phyloP scores from a whole-genome alignment of 2,113 vertebrate species.

The Mohoua ochrocephala region DNA sequence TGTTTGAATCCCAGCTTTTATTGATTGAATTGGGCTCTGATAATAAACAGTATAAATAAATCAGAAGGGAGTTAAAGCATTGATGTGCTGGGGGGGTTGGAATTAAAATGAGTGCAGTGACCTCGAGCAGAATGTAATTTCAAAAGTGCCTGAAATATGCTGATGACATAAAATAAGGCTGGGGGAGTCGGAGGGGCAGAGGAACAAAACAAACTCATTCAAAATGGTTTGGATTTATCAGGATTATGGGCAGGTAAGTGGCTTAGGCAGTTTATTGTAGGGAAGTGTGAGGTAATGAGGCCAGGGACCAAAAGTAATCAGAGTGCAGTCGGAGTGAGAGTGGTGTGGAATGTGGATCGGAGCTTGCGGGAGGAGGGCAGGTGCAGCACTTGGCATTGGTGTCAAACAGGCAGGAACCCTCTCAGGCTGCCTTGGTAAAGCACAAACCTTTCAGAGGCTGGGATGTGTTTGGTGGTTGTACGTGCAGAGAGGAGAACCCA shows the following conservation, averaged over 20 bases:
- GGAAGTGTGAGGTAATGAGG: neutral
- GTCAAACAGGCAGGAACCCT: neutral
- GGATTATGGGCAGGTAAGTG: neutral
- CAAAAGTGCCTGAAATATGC: neutral
- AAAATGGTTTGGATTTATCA: neutral
- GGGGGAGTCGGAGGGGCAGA: neutral
- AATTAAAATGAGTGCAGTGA: neutral
- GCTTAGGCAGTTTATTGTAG: neutral
- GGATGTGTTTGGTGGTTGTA: neutral
- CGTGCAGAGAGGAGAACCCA: neutral
- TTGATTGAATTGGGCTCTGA: slow-evolving; percentile 7
- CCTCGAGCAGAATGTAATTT: neutral
- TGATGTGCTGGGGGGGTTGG: neutral
- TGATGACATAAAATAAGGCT: neutral
- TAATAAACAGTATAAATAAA: slow-evolving; percentile 35
- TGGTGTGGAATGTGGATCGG: neutral
- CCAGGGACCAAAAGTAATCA: neutral
- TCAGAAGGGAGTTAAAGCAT: slow-evolving; percentile 5
- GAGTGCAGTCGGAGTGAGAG: neutral
- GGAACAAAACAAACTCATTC: neutral
- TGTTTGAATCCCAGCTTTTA: neutral
- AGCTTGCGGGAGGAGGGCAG: neutral
- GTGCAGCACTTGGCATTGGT: neutral
- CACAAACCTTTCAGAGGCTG: neutral
- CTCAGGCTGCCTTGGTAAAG: neutral